Conservation (phyloP, 2,888 invertebrate genomes). For the Dendrolimus houi region DNA sequence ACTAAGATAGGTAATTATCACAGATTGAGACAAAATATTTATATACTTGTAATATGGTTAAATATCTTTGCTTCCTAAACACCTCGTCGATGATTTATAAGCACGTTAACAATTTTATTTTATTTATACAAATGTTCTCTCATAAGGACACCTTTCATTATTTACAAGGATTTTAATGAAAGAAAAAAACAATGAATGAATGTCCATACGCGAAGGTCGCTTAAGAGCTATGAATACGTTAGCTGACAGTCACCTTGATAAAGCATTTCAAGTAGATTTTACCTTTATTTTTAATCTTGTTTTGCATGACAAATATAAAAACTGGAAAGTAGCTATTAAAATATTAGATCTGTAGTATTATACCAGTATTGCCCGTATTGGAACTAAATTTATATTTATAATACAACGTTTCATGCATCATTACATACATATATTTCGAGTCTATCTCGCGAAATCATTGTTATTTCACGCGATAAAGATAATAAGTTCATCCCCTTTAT, state of each 20-base stretch:
- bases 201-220: conserved; percentile 55
- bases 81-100: conserved; percentile 2
- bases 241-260: conserved; percentile 50
- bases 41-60: too few relatives aligned
- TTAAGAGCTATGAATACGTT: conserved; percentile 47
- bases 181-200: conserved; percentile 56
- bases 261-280: conserved; percentile 10
- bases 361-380: too few relatives aligned
- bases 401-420: too few relatives aligned
- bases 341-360: background rate
- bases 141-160: conserved; percentile 60
- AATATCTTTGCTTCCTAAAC: conserved; percentile 9
- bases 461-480: too few relatives aligned
- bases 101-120: conserved; percentile 33
- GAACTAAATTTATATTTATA: too few relatives aligned
- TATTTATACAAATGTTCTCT: conserved; percentile 56
- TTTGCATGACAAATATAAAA: conserved; percentile 7
- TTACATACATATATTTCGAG: too few relatives aligned
- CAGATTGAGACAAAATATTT: too few relatives aligned
- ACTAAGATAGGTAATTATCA: too few relatives aligned
- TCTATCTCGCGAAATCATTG: too few relatives aligned
- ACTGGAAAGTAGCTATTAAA: background rate
- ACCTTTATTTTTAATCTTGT: conserved; percentile 5
- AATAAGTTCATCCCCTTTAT: too few relatives aligned
- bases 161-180: conserved; percentile 59